Evolutionary conservation across 92 coral and sea anemone species (phyloP), one percentile per base, ranked within the genome.

Genomic region (Muricea muricata): DNA sequence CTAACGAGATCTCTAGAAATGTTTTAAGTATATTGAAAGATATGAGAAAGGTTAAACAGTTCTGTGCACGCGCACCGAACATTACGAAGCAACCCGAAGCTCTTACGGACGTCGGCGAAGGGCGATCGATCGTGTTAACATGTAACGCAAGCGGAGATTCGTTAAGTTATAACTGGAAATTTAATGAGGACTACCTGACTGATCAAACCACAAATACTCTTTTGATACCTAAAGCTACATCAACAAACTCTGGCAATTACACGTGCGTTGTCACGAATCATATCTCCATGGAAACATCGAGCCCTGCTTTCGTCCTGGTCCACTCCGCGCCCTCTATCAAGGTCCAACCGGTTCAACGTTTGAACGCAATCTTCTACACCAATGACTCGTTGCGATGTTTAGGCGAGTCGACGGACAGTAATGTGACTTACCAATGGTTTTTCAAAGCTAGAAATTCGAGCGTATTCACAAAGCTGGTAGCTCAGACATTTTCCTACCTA

Each of bases 51-150:
- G 57, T 46, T 25, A 80, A 93, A 32, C 63, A 84, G 18, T 86
- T 88, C 80, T 93, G 97, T 75, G 97, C 91, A 30, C 67, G 80
- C 18, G 86, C 94, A 25, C 97, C 97, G 31, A 91, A 86, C 55
- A 89, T 93, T 8, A 91, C 97, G 58, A 56, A 74, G 17, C 93
- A 93, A 37, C 97, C 97, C n/a, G 73, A 25, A 21, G 58, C 86
- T 25, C 78, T 89, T 32, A 86, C 91, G 75, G 90, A 91, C 52
- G 46, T 88, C 20, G 83, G 83, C 20, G 89, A 13, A 17, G 94
- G 94, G 2, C 65, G 86, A 28, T 23, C 90, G 26, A 63, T 93
- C 0, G 69, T 33, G 41, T 71, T 93, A 28, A 57, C 85, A 32
- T 93, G 97, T 84, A 80, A 65, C 35, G 97, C 97, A 1, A 46